Conservation (phyloP, 1,140 invertebrate species). For the Bombus sylvicola region DNA sequence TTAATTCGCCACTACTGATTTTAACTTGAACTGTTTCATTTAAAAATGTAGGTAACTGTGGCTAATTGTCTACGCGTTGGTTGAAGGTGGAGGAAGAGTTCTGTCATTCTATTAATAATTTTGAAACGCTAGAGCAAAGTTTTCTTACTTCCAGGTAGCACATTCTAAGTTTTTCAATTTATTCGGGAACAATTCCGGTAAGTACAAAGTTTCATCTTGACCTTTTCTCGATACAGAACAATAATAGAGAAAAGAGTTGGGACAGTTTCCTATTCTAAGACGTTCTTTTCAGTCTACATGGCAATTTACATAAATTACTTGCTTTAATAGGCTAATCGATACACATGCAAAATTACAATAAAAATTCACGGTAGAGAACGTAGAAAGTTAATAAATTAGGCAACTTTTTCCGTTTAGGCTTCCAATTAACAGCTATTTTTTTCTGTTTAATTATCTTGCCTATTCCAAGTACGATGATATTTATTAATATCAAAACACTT, state of each 20-base stretch:
- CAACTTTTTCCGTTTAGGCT: no score
- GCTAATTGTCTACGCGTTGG: no score
- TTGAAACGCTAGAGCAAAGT: background rate
- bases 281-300: background rate
- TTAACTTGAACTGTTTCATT: background rate
- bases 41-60: background rate
- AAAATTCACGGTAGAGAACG: no score
- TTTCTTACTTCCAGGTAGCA: background rate
- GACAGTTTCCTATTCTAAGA: background rate
- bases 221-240: background rate
- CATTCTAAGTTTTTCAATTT: constrained; percentile 4
- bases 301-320: background rate
- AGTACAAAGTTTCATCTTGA: constrained; percentile 2
- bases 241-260: background rate
- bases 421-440: no score
- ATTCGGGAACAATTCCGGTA: background rate
- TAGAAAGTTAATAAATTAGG: no score
- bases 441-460: no score
- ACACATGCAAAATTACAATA: background rate
- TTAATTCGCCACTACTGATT: no score
- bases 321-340: background rate
- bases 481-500: no score
- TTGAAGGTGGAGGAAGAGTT: background rate
- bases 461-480: no score
- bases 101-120: background rate